Evolutionary conservation across 2,113 vertebrate genomes (phyloP), one percentile per base, ranked within the genome.

Genomic region (Catharus fuscescens): DNA sequence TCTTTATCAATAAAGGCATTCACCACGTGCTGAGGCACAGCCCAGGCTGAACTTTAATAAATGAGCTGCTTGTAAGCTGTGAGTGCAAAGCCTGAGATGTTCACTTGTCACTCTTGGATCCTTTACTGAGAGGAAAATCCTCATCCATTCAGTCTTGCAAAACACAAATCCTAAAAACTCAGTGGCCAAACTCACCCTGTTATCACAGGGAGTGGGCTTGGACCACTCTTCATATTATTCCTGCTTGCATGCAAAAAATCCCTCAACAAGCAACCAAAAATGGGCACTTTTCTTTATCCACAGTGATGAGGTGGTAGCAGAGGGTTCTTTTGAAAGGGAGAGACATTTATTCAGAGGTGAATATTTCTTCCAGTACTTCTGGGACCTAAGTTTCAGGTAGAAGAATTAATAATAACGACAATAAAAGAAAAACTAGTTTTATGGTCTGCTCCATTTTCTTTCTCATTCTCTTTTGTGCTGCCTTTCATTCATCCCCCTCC

Each of bases 161-260:
- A 88, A 48, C 15, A 31, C 5, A 13, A 32, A 64, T 80, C 48
- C 56, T 40, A 34, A 86, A 89, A 66, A 4, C 14, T 40, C 69
- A 38, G 21, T 18, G 5, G 48, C 2, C 3, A 71, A 81, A 64
- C 40, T 74, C 5, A 0, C 9, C 0, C 1, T 12, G 12, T 54
- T 36, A 24, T 34, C n/a, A 32, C 6, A 38, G 56, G 56, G 53
- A 90, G 72, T 29, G 40, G 25, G 7, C 28, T 71, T 53, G n/a
- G 53, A 28, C 28, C 38, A 26, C 29, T 62, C 24, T 26, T 78
- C 32, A 7, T 25, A 16, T 67, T 44, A 9, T 28, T 62, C 29
- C 14, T 53, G 25, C 18, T 70, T 66, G 17, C 25, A 17, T 23
- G 45, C 19, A 45, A 29, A 16, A 81, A 69, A 20, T 0, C 5